Conservation (phyloP, 2,888 invertebrate genomes). For the Dynastes maya region DNA sequence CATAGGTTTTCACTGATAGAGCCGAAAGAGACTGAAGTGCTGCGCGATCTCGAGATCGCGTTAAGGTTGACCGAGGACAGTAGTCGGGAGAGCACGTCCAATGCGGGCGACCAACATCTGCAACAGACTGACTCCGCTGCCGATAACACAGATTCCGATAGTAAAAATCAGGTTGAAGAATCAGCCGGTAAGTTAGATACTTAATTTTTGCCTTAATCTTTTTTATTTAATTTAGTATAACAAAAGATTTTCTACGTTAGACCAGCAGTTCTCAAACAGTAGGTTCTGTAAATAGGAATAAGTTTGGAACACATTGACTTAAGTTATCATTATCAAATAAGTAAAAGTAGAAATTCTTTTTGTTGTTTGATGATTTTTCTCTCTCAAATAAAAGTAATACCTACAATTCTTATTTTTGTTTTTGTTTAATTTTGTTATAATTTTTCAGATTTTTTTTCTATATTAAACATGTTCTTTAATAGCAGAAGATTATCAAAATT, state of each 20-base stretch:
- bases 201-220: slow-evolving; percentile 10
- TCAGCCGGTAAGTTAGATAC: slow-evolving; percentile 67
- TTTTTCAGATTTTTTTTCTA: slow-evolving; percentile 54
- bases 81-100: slow-evolving; percentile 61
- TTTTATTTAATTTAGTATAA: background rate
- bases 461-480: slow-evolving; percentile 53
- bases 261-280: too few relatives aligned
- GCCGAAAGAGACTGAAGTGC: slow-evolving; percentile 95
- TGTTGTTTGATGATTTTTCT: slow-evolving; percentile 12
- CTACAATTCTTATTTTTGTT: slow-evolving; percentile 35
- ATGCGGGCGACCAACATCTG: slow-evolving; percentile 58
- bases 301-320: background rate
- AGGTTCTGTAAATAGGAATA: background rate
- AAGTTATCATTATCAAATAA: background rate
- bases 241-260: slow-evolving; percentile 17
- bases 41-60: slow-evolving; percentile 92
- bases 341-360: slow-evolving; percentile 31
- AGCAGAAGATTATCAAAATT: slow-evolving; percentile 52
- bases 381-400: too few relatives aligned
- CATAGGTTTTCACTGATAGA: slow-evolving; percentile 94
- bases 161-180: slow-evolving; percentile 59
- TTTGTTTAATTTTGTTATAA: slow-evolving; percentile 49
- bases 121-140: slow-evolving; percentile 51
- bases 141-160: slow-evolving; percentile 54
- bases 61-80: slow-evolving; percentile 72